Conservation (phyloP, 2,888 invertebrate species). For the Aporophyla nigra region DNA sequence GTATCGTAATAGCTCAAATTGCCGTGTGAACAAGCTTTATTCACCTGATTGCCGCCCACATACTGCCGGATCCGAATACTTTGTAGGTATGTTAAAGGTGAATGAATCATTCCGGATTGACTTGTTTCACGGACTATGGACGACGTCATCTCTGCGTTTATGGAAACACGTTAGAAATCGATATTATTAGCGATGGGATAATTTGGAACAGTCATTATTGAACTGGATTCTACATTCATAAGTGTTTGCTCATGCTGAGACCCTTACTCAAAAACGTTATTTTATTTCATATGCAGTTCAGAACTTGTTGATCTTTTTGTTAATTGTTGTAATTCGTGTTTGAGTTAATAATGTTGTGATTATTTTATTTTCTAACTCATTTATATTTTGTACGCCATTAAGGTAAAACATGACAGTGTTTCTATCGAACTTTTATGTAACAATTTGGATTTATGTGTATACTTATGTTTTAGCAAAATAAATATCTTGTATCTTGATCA, state of each 20-base stretch:
- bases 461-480: too few species aligned
- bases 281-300: too few species aligned
- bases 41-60: conserved; percentile 82
- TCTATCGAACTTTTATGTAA: too few species aligned
- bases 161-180: conserved; percentile 59
- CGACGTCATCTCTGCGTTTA: conserved; percentile 69
- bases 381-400: too few species aligned
- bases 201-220: conserved; percentile 36
- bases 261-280: not conserved
- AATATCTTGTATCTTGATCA: conserved; percentile 13
- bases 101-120: conserved; percentile 75
- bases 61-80: conserved; percentile 72
- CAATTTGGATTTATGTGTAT: too few species aligned
- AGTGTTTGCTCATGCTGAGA: conserved; percentile 16
- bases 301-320: too few species aligned
- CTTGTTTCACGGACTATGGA: conserved; percentile 63
- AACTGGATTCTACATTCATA: conserved; percentile 26
- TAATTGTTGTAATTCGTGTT: too few species aligned
- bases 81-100: conserved; percentile 68
- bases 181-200: conserved; percentile 58
- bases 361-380: too few species aligned
- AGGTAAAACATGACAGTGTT: too few species aligned
- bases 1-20: conserved; percentile 79
- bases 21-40: conserved; percentile 80
- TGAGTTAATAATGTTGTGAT: too few species aligned